A percentile compares a stretch with the other conserved stretches of the same genome.
Conservation (phyloP, 2,888 invertebrate genomes). For the Dromius quadrimaculatus region DNA sequence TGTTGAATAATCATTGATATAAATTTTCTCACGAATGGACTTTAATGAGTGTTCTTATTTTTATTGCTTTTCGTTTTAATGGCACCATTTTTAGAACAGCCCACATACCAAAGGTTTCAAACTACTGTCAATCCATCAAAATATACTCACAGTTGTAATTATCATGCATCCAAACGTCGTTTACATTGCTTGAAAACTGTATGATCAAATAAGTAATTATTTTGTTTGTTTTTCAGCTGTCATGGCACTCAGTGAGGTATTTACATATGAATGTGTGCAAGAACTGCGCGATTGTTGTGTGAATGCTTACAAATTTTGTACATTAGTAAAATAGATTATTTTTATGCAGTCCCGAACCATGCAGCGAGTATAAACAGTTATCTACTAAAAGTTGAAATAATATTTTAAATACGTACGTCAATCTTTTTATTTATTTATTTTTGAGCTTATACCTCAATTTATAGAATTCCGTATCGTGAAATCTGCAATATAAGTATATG, state of each 20-base stretch:
- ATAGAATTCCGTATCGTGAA: slow-evolving; percentile 29
- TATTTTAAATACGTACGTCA: slow-evolving; percentile 41
- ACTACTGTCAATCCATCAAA: no score
- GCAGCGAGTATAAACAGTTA: slow-evolving; percentile 44
- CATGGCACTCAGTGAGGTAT: slow-evolving; percentile 51
- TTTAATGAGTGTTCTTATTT: no score
- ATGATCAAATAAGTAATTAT: no score
- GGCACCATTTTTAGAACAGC: no score
- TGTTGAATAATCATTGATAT: no score
- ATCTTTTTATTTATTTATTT: slow-evolving; percentile 35
- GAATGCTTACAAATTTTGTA: slow-evolving; percentile 46
- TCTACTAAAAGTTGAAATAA: slow-evolving; percentile 42
- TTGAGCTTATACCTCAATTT: slow-evolving; percentile 45
- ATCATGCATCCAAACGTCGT: no score
- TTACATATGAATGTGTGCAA: slow-evolving; percentile 43
- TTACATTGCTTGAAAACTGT: no score
- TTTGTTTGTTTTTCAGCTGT: slow-evolving; percentile 42
- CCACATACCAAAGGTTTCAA: no score
- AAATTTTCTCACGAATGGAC: no score
- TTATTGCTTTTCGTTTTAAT: no score
- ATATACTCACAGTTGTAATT: no score
- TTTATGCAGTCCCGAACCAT: slow-evolving; percentile 47
- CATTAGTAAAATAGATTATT: slow-evolving; percentile 51
- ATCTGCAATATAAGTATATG: slow-evolving; percentile 35
- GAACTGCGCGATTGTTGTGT: slow-evolving; percentile 18